Evolutionary conservation across 2,888 invertebrate species (phyloP), one percentile per base, ranked within the genome.

Genomic region (Amphimallon solstitiale): DNA sequence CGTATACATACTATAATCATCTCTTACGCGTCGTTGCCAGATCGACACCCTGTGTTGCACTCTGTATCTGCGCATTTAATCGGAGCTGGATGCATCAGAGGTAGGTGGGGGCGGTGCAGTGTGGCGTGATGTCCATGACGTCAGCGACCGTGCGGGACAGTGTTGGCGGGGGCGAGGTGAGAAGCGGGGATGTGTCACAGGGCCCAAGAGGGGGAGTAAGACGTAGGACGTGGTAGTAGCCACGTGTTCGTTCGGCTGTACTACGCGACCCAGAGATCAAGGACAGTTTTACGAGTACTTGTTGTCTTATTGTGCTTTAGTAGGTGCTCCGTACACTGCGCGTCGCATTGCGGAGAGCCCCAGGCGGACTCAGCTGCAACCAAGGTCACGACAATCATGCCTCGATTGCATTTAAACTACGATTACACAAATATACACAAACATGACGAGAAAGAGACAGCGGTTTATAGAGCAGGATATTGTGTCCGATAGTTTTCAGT

Each of bases 201-300:
- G 52, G 52, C 52, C 37, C n/a, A 35, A 21, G 65, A 49, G 60
- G 65, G 19, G 65, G 65, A 68, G 66, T 69, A 65, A 66, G 72
- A 63, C 68, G 70, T 64, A 66, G 72, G 74, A 72, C 72, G 73
- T 43, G 63, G 65, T 63, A 67, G 66, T 74, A 75, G 78, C 81
- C 81, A 81, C 81, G 81, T 81, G 81, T 81, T 81, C 76, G 74
- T 71, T 70, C 65, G 63, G 76, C 77, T 79, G 78, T 81, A 82
- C 81, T 82, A 82, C 81, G 80, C 81, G 81, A 82, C 81, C 81
- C 80, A 82, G 81, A 82, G 81, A 82, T 82, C 82, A 82, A 82
- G 82, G 82, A 81, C 82, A 82, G 80, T 82, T 82, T 82, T 82
- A 82, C 82, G 81, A 81, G 78, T 79, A 79, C 77, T 80, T 79